Evolutionary conservation across 1,140 invertebrate species (phyloP).

Genomic region (Physella acuta): DNA sequence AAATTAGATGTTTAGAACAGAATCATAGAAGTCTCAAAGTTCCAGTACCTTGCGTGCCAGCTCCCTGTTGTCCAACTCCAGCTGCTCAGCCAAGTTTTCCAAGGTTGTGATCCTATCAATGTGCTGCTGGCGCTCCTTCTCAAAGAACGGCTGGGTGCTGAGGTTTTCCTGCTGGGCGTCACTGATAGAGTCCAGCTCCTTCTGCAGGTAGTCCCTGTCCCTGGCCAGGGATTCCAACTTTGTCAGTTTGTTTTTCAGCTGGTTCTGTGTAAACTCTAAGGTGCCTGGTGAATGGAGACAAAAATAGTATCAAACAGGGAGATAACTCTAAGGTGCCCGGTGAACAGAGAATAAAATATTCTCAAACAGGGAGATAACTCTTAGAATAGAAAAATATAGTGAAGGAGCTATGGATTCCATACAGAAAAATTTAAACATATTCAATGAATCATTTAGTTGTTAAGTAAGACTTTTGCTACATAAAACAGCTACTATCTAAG

Average conservation of each 20-base stretch:
- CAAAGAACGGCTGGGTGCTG: constrained; percentile 36
- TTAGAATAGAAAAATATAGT: too few relatives aligned
- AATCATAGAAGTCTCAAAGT: too few relatives aligned
- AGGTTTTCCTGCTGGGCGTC: constrained; percentile 38
- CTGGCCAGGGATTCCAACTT: constrained; percentile 23
- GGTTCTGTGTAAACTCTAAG: constrained; percentile 10
- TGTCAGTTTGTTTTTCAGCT: constrained; percentile 28
- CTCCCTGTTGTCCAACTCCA: constrained; percentile 52
- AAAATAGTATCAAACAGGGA: too few relatives aligned
- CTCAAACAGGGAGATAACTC: too few relatives aligned
- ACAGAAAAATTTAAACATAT: too few relatives aligned
- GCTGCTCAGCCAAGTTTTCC: constrained; percentile 43
- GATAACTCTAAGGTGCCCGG: too few relatives aligned
- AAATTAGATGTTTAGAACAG: too few relatives aligned
- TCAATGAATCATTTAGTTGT: too few relatives aligned
- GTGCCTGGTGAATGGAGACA: background rate
- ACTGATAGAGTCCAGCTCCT: constrained; percentile 34
- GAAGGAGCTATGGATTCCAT: too few relatives aligned
- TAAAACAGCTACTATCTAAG: too few relatives aligned
- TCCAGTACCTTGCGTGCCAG: constrained; percentile 48
- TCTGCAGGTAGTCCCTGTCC: constrained; percentile 33
- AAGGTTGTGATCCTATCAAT: constrained; percentile 40
- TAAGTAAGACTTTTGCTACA: too few relatives aligned
- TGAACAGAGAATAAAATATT: too few relatives aligned
- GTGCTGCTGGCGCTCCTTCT: constrained; percentile 44